These are phyloP conservation scores for Nycticorax nycticorax DNA, from an alignment of 2,113 vertebrate species.

Conservation along the genomic window DNA sequence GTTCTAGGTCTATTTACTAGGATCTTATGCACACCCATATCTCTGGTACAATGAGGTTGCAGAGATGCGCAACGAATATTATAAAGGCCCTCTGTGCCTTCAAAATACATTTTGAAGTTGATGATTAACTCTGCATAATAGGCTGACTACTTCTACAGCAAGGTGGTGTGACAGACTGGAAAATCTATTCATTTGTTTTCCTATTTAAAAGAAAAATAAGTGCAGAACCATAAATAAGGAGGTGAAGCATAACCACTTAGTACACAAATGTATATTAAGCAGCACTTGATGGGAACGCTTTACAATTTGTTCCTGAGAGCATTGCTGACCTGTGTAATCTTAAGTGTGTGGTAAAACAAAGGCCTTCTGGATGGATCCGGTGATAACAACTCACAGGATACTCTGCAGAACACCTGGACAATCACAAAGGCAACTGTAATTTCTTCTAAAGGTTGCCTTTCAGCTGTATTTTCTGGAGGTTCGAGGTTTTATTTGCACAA, in stretches of 20 bases:
- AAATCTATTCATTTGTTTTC: slow-evolving; percentile 23
- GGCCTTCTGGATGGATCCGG: background rate
- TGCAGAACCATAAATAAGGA: background rate
- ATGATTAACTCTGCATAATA: background rate
- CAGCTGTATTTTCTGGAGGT: background rate
- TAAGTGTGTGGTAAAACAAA: background rate
- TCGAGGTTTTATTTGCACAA: background rate
- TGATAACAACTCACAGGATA: background rate
- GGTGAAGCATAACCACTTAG: background rate
- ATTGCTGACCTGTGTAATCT: slow-evolving; percentile 14
- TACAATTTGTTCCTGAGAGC: background rate
- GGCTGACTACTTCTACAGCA: background rate
- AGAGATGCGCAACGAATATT: background rate
- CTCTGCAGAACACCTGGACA: background rate
- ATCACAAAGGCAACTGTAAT: background rate
- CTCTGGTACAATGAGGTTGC: background rate
- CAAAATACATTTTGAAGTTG: background rate
- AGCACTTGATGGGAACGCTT: background rate
- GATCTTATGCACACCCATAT: background rate
- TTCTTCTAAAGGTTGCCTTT: background rate
- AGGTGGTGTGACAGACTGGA: background rate
- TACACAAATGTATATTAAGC: background rate
- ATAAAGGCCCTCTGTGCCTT: background rate
- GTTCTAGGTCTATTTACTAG: background rate
- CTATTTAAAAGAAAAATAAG: slow-evolving; percentile 23